These are phyloP conservation scores for Mus musculus DNA, from an alignment of 2,113 vertebrate genomes.

Conservation along the genomic window GRCm39 chr5:52537501-52538000, in stretches of 20 bases:
- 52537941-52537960: not conserved
- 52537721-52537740: not conserved
- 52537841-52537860: not conserved
- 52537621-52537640: not conserved
- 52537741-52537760: too few species aligned
- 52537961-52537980: not conserved
- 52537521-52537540: not conserved
- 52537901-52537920: not conserved
- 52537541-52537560: not conserved
- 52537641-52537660: not conserved
- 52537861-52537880: not conserved
- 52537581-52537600: not conserved
- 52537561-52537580: not conserved
- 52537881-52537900: not conserved
- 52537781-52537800: too few species aligned
- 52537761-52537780: too few species aligned
- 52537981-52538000: not conserved
- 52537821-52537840: not conserved
- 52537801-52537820: too few species aligned
- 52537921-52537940: accelerated
- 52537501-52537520: not conserved
- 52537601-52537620: not conserved
- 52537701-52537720: not conserved
- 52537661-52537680: not conserved
- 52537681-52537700: not conserved